These are phyloP conservation scores for Trissolcus japonicus DNA, from an alignment of 2,888 invertebrate genomes.

Conservation along the genomic window DNA sequence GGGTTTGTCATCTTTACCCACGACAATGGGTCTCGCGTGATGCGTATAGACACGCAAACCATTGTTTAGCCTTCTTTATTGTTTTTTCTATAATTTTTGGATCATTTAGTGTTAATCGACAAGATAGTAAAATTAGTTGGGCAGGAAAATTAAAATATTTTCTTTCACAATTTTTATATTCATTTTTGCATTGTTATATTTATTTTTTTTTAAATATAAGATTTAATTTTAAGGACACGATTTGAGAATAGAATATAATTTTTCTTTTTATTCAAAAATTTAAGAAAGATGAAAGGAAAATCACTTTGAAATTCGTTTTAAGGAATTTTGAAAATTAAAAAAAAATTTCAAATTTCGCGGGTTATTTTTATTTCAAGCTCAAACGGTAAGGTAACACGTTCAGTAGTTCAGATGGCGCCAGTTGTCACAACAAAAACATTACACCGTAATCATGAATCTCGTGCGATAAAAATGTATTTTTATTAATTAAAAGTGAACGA, in stretches of 20 bases:
- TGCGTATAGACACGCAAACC: constrained; percentile 34
- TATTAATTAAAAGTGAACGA: not conserved
- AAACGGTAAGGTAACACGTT: not conserved
- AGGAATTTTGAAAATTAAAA: no score
- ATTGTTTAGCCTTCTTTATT: constrained; percentile 31
- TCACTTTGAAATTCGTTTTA: no score
- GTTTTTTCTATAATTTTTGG: not conserved
- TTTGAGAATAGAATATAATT: no score
- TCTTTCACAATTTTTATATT: not conserved
- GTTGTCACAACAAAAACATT: not conserved
- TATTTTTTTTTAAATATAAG: no score
- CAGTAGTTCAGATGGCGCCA: not conserved
- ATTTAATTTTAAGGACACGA: no score
- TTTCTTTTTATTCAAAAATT: no score
- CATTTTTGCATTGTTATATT: not conserved
- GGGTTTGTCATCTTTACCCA: constrained; percentile 38
- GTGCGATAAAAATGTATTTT: no score
- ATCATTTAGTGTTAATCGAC: not conserved
- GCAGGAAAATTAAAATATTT: not conserved
- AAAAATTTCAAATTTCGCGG: not conserved
- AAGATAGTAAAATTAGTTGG: not conserved
- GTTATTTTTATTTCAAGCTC: not conserved
- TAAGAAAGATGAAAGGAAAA: no score
- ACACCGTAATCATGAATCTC: no score
- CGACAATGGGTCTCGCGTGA: constrained; percentile 39